A percentile compares a stretch with the other conserved stretches of the same genome.
phyloP scores from a whole-genome alignment of 2,797 vertebrate species.

The Gymnopithys bicolor region DNA sequence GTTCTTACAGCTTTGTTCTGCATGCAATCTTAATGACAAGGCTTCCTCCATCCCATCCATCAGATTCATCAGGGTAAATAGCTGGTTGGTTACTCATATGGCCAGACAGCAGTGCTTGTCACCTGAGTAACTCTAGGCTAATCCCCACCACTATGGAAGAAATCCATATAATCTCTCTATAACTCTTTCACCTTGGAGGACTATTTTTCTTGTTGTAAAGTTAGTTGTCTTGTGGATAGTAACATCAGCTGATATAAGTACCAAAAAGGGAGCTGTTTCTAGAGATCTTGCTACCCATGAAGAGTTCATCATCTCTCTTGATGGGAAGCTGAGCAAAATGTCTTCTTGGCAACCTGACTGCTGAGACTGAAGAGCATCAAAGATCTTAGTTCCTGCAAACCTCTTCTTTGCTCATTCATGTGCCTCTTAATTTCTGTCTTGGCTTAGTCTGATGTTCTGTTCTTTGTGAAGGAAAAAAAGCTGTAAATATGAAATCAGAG shows the following conservation, averaged over 20 bases:
- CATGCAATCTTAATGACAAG: not conserved
- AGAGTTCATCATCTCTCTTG: not conserved
- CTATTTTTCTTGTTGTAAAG: not conserved
- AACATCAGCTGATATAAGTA: not conserved
- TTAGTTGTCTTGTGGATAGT: not conserved
- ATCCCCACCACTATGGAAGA: not conserved
- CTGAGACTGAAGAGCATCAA: not conserved
- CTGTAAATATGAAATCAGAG: not conserved
- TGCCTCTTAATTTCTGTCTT: not conserved
- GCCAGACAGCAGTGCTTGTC: not conserved
- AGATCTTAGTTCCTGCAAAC: not conserved
- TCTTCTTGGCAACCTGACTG: not conserved
- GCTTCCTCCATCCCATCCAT: not conserved
- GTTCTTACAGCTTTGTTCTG: not conserved
- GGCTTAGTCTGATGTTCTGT: not conserved
- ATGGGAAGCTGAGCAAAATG: not conserved
- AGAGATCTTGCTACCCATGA: not conserved
- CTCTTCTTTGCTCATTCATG: not conserved
- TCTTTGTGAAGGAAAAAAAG: not conserved
- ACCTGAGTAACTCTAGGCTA: not conserved
- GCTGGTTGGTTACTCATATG: not conserved
- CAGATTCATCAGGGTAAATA: not conserved
- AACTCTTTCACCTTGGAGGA: not conserved
- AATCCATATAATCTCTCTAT: not conserved
- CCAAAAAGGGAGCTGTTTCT: not conserved